Evolutionary conservation across 2,888 invertebrate genomes (phyloP).

Genomic region (Protophormia terraenovae): DNA sequence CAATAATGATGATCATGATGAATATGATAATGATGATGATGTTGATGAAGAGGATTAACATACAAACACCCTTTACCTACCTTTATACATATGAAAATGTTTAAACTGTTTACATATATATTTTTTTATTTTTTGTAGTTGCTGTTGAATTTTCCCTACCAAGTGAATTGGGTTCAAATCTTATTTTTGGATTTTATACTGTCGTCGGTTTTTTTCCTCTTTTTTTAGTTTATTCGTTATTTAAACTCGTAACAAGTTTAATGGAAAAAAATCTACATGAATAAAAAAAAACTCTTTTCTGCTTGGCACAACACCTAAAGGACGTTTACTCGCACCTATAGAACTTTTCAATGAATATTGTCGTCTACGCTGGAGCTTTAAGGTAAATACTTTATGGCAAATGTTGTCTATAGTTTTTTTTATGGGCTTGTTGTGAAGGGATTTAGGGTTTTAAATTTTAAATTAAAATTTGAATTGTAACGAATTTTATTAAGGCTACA

Average conservation of each 20-base stretch:
- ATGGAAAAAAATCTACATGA: neutral
- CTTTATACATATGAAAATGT: neutral
- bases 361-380: neutral
- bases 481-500: neutral
- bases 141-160: neutral
- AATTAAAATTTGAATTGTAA: no score
- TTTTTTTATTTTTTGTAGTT: neutral
- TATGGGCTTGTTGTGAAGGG: no score
- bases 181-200: slow-evolving; percentile 26
- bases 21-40: neutral
- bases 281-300: neutral
- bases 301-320: neutral
- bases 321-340: neutral
- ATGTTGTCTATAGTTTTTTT: neutral
- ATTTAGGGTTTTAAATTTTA: no score
- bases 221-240: neutral
- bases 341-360: neutral
- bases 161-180: neutral
- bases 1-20: neutral
- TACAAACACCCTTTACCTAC: neutral
- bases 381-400: neutral
- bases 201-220: neutral
- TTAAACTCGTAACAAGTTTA: neutral
- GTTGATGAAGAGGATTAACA: slow-evolving; percentile 6
- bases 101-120: neutral